phyloP scores from a whole-genome alignment of 2,888 invertebrate genomes.

The Acanthosepion esculentum region DNA sequence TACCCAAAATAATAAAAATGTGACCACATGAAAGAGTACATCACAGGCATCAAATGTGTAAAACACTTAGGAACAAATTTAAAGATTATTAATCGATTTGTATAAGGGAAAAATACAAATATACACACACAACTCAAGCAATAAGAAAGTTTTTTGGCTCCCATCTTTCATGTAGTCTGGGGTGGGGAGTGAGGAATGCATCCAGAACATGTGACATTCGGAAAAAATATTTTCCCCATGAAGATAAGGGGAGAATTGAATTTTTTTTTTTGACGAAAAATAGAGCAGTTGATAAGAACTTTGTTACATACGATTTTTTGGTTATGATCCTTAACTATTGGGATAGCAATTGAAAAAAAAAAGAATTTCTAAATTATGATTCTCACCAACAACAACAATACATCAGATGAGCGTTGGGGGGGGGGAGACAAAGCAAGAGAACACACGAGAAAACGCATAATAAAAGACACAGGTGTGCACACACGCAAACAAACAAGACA shows the following conservation, averaged over 20 bases:
- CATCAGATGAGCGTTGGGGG: no score
- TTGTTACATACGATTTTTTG: not conserved
- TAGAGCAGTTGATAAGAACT: not conserved
- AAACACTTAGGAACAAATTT: not conserved
- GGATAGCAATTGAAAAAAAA: not conserved
- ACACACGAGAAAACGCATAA: no score
- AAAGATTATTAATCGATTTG: not conserved
- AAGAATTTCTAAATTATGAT: not conserved
- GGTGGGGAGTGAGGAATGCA: not conserved
- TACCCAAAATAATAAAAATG: not conserved
- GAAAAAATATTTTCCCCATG: not conserved
- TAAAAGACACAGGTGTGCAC: no score
- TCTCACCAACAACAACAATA: no score
- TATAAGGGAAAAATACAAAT: not conserved
- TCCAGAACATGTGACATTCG: not conserved
- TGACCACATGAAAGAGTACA: not conserved
- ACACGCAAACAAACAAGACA: no score
- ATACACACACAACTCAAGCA: not conserved
- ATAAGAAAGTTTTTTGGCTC: not conserved
- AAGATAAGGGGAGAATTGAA: not conserved
- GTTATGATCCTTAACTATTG: not conserved
- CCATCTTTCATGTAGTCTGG: not conserved
- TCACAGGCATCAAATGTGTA: not conserved
- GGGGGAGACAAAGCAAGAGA: no score
- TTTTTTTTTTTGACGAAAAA: not conserved